Evolutionary conservation across 2,888 invertebrate species (phyloP), one percentile per base, ranked within the genome.

Genomic region (Andrena trimmerana): DNA sequence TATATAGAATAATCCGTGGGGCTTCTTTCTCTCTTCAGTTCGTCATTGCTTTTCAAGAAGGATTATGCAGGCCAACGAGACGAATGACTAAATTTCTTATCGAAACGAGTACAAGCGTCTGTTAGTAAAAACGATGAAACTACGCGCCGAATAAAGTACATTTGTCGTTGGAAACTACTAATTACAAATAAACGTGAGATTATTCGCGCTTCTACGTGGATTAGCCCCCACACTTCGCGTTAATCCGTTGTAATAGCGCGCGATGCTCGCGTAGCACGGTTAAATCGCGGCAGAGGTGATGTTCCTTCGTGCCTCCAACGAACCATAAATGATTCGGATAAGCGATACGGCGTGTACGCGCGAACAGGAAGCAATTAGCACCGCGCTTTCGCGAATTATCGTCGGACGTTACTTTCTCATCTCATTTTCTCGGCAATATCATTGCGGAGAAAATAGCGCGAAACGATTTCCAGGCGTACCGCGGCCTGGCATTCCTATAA

Each of bases 381-480:
- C 78, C 71, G 77, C 85, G 81, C 88, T 88, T 88, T 88, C 89
- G 88, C 87, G 86, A 83, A 86, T 88, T 88, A 88, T 85, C 77
- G 85, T 70, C 78, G 74, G 82, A 70, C 75, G 72, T 86, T 83
- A 81, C 88, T 88, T 88, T 88, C 88, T 86, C 88, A 78, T 89
- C 87, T 86, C 84, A 87, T 87, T 89, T 89, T 81, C 86, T 85
- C 77, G 78, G 84, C 83, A 88, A 81, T 84, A 87, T 88, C 87
- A 88, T 88, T 86, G 87, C 86, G 89, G 88, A 87, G 88, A 88
- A 88, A 88, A 88, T 88, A 83, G 82, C 88, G 87, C 83, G 81
- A 78, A 62, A 80, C 75, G 88, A 86, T 88, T 87, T 88, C 81
- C 79, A 85, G 69, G 36, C 77, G 68, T 42, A 59, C 65, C 67